A percentile compares a stretch with the other conserved stretches of the same genome.
These are phyloP conservation scores for Eira barbara DNA, from an alignment of 2,113 vertebrate species.

Conservation along the genomic window DNA sequence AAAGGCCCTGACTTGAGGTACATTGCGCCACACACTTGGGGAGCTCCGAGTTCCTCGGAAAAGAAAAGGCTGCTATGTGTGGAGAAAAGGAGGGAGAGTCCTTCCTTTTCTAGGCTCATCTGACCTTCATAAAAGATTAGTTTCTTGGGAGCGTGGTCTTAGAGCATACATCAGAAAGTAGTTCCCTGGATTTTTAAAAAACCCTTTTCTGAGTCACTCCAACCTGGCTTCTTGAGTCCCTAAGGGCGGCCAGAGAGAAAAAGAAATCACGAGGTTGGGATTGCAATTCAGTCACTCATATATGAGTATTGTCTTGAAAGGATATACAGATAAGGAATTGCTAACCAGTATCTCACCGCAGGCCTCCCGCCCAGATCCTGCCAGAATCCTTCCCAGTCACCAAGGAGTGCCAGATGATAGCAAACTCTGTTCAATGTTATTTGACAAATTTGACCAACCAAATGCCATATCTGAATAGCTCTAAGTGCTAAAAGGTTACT, in stretches of 20 bases:
- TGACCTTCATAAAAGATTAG: neutral
- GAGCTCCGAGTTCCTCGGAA: no score
- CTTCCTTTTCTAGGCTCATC: no score
- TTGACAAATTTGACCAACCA: neutral
- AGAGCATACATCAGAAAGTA: neutral
- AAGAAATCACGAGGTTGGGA: accelerated
- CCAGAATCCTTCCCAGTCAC: neutral
- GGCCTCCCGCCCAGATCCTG: neutral
- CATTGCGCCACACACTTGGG: accelerated
- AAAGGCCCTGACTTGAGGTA: neutral
- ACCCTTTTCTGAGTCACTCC: neutral
- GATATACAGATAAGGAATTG: neutral
- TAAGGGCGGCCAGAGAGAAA: neutral
- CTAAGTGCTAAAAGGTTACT: accelerated
- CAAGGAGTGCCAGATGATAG: neutral
- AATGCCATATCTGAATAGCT: no score
- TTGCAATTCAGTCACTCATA: neutral
- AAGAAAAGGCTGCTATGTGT: neutral
- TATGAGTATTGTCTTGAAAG: neutral
- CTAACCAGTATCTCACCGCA: accelerated
- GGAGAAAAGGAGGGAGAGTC: neutral
- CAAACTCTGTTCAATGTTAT: neutral
- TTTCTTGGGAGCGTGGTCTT: neutral
- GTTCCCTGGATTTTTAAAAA: neutral
- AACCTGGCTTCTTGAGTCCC: neutral